These are phyloP conservation scores for Suricata suricatta DNA, from an alignment of 2,113 vertebrate genomes.

Conservation along the genomic window DNA sequence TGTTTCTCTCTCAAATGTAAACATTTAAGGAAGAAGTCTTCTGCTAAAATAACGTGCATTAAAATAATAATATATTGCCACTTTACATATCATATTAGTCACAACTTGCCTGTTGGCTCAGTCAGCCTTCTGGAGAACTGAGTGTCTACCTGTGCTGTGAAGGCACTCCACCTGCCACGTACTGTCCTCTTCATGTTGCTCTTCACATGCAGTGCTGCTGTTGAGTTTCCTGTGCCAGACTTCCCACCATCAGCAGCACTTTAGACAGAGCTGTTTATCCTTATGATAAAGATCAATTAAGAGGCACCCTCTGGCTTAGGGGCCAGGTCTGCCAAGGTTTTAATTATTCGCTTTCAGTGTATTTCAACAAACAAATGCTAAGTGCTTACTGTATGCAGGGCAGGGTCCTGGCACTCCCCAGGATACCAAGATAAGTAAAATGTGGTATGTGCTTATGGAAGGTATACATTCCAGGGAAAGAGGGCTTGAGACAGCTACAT, in stretches of 20 bases:
- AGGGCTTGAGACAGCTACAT: neutral
- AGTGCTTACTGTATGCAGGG: neutral
- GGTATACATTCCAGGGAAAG: neutral
- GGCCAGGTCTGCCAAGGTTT: neutral
- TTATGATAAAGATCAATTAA: too few species aligned
- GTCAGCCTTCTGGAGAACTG: neutral
- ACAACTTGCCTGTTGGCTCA: neutral
- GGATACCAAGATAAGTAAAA: neutral
- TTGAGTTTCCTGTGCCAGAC: neutral
- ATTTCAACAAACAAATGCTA: slow-evolving; percentile 42
- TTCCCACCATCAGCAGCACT: neutral
- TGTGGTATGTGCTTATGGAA: neutral
- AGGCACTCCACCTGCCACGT: neutral
- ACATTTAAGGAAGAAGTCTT: neutral
- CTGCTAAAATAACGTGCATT: neutral
- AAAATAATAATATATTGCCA: neutral
- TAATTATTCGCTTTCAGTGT: slow-evolving; percentile 27
- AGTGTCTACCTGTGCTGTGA: neutral
- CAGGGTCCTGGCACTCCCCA: neutral
- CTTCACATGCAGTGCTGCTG: neutral
- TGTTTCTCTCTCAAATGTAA: too few species aligned
- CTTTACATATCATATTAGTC: neutral
- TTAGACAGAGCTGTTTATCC: slow-evolving; percentile 21
- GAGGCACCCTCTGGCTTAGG: neutral
- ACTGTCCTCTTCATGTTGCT: neutral